Percentiles rank a stretch among this genome's conserved stretches.
Evolutionary conservation across 2,888 invertebrate genomes (phyloP).

Genomic region (Brenthis daphne): DNA sequence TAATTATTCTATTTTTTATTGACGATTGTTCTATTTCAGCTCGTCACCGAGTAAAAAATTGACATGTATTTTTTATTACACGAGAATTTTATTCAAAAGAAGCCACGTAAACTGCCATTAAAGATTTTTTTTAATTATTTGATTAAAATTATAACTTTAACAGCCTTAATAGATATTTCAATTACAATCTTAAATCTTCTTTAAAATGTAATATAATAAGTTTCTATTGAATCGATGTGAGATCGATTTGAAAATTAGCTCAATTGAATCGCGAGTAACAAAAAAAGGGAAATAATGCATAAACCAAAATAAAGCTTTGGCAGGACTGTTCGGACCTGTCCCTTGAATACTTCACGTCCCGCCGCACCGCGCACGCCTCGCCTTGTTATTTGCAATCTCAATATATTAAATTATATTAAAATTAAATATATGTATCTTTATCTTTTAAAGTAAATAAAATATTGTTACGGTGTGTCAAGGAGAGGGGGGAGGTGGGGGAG

Average conservation of each 20-base stretch:
- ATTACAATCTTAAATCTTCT: not conserved
- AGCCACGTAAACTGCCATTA: no score
- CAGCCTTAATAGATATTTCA: no score
- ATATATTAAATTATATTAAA: not conserved
- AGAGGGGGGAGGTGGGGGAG: not conserved
- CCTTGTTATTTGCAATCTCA: not conserved
- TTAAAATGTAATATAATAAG: not conserved
- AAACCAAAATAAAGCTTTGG: not conserved
- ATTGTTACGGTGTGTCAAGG: not conserved
- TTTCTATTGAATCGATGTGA: not conserved
- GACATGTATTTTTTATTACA: no score
- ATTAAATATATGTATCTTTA: not conserved
- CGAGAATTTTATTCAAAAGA: no score
- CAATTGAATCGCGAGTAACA: slow-evolving; percentile 2
- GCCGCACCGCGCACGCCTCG: not conserved
- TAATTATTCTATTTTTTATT: no score
- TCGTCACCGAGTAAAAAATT: no score
- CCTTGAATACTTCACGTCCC: not conserved
- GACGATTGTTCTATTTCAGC: no score
- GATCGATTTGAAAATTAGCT: slow-evolving; percentile 9
- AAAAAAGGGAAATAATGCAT: not conserved
- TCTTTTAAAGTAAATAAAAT: not conserved
- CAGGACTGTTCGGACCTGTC: not conserved
- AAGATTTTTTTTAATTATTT: no score
- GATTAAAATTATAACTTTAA: no score